Conservation (phyloP, 2,113 vertebrate species). For the Pleuronectes platessa region DNA sequence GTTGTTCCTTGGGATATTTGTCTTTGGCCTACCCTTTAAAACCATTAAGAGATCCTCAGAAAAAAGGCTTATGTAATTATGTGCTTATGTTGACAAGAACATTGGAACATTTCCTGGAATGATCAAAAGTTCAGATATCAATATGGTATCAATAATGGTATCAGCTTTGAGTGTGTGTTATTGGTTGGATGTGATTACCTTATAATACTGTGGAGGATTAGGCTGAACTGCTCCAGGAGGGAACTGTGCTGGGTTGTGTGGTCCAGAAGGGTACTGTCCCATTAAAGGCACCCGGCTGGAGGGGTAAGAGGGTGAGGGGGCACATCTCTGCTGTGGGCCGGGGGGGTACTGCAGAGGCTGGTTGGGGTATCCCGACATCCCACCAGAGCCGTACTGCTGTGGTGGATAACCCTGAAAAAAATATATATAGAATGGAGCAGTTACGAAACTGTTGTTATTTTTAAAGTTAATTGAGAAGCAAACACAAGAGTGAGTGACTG, state of each 20-base stretch:
- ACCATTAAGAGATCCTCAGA: background rate
- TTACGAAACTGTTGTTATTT: too few species aligned
- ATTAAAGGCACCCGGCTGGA: constrained; percentile 86
- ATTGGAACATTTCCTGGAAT: too few species aligned
- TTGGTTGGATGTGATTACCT: constrained; percentile 78
- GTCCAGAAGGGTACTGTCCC: constrained; percentile 64
- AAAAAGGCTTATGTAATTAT: background rate
- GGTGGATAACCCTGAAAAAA: constrained; percentile 74
- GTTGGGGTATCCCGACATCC: constrained; percentile 80
- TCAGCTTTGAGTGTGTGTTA: background rate
- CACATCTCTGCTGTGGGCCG: constrained; percentile 87
- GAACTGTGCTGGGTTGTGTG: constrained; percentile 86
- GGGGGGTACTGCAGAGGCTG: constrained; percentile 90
- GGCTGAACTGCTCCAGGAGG: constrained; percentile 80
- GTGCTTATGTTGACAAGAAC: too few species aligned
- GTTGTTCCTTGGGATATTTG: too few species aligned
- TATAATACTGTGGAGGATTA: constrained; percentile 88
- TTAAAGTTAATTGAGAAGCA: too few species aligned
- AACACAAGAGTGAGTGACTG: background rate
- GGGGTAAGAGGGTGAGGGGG: constrained; percentile 88
- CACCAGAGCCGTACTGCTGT: constrained; percentile 79
- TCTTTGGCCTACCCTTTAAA: background rate
- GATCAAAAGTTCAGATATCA: too few species aligned
- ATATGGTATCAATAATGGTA: background rate
- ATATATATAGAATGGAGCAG: background rate